A percentile compares a stretch with the other conserved stretches of the same genome.
Evolutionary conservation across 2,797 vertebrate species (phyloP).

Genomic region (Synaphobranchus kaupii): DNA sequence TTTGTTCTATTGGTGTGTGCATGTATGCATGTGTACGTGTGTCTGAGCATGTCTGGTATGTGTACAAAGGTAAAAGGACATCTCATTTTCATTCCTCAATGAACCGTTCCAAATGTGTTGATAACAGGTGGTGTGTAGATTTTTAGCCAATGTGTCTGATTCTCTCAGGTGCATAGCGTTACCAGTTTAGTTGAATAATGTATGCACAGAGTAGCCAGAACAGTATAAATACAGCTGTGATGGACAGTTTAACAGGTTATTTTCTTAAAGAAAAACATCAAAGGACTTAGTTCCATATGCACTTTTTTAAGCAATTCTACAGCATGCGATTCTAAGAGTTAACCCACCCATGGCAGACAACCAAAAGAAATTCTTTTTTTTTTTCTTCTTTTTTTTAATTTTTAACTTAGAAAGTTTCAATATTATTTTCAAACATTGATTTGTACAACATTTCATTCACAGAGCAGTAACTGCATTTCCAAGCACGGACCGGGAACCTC

Average conservation of each 20-base stretch:
- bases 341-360: constrained; percentile 98
- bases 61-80: constrained; percentile 58
- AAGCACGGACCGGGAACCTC: constrained; percentile 80
- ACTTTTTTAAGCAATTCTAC: constrained; percentile 98
- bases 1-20: constrained; percentile 69
- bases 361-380: constrained; percentile 75
- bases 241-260: constrained; percentile 90
- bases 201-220: constrained; percentile 89
- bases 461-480: constrained; percentile 92
- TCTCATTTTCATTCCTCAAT: constrained; percentile 41
- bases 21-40: constrained; percentile 17
- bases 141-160: constrained; percentile 66
- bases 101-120: constrained; percentile 47
- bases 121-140: constrained; percentile 44
- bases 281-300: constrained; percentile 95
- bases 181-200: constrained; percentile 75
- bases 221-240: constrained; percentile 85
- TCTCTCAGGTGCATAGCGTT: constrained; percentile 84
- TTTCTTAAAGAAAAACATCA: constrained; percentile 94
- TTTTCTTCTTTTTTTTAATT: constrained; percentile 64
- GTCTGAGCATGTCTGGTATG: constrained; percentile 41
- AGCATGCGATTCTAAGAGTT: constrained; percentile 99
- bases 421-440: constrained; percentile 99
- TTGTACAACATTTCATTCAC: constrained; percentile 99
- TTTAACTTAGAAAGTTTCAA: constrained; percentile 99